Evolutionary conservation across 2,888 invertebrate genomes (phyloP).

Genomic region (Drosophila affinis): DNA sequence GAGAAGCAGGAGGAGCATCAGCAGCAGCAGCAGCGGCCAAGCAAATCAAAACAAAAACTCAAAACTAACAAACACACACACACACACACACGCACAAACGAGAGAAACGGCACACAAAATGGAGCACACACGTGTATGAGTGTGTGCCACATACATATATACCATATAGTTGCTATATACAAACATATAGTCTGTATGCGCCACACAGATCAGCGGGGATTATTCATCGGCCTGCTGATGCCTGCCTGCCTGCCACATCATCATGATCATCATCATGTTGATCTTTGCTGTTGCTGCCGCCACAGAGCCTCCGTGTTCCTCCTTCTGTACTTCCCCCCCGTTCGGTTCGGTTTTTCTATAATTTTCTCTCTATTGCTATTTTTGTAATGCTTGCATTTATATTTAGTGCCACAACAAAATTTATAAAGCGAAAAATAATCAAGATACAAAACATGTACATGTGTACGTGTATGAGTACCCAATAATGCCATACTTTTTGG

Average conservation of each 20-base stretch:
- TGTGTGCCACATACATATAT: slow-evolving; percentile 24
- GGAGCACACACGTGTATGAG: slow-evolving; percentile 51
- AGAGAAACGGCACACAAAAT: slow-evolving; percentile 40
- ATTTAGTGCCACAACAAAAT: slow-evolving; percentile 68
- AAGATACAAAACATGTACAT: slow-evolving; percentile 39
- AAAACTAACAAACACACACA: slow-evolving; percentile 67
- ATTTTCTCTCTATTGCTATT: slow-evolving; percentile 65
- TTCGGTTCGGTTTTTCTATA: slow-evolving; percentile 39
- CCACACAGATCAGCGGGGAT: slow-evolving; percentile 63
- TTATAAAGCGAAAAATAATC: slow-evolving; percentile 61
- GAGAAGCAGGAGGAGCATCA: slow-evolving; percentile 6
- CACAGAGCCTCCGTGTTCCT: slow-evolving; percentile 5
- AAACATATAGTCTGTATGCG: slow-evolving; percentile 26
- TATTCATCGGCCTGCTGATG: slow-evolving; percentile 63
- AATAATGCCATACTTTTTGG: slow-evolving; percentile 30
- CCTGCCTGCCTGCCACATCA: slow-evolving; percentile 47
- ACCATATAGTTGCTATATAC: slow-evolving; percentile 6
- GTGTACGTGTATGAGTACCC: slow-evolving; percentile 13
- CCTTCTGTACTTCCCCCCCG: slow-evolving; percentile 6
- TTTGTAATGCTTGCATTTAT: slow-evolving; percentile 76
- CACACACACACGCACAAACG: background rate
- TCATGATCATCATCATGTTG: slow-evolving; percentile 42
- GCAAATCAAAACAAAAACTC: slow-evolving; percentile 74
- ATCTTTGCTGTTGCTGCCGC: slow-evolving; percentile 41
- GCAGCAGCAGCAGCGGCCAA: slow-evolving; percentile 52